Conservation (phyloP, 2,888 invertebrate species). For the Limnephilus marmoratus region DNA sequence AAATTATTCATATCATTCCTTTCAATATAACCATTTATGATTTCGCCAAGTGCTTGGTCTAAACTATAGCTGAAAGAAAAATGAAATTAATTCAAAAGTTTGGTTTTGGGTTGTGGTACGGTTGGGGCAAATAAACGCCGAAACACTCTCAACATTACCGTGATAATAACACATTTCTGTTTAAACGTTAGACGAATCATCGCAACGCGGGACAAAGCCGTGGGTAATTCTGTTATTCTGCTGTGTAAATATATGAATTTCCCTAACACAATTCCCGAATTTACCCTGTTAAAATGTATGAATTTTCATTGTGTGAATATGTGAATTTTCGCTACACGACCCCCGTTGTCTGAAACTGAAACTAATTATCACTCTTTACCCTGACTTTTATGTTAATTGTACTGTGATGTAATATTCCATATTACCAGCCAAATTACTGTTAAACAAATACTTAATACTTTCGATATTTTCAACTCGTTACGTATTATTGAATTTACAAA, state of each 20-base stretch:
- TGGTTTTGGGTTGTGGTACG: background rate
- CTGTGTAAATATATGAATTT: background rate
- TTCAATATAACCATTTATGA: too few relatives aligned
- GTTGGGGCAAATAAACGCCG: background rate
- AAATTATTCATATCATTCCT: too few relatives aligned
- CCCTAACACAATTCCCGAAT: background rate
- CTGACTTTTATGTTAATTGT: background rate
- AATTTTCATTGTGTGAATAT: background rate
- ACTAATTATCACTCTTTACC: background rate
- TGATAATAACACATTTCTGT: background rate
- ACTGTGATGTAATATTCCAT: background rate
- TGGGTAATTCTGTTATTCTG: background rate
- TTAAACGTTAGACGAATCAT: background rate
- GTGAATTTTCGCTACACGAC: conserved; percentile 2
- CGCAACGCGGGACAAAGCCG: background rate
- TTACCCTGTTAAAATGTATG: background rate
- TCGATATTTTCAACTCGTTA: too few relatives aligned
- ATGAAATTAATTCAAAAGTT: background rate
- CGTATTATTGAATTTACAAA: too few relatives aligned
- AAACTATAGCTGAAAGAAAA: background rate
- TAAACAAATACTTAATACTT: too few relatives aligned
- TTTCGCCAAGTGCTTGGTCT: too few relatives aligned
- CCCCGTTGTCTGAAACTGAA: background rate
- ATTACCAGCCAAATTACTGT: background rate
- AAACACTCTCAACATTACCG: background rate